Conservation (phyloP, 1,140 invertebrate genomes). For the Penaeus japonicus region DNA sequence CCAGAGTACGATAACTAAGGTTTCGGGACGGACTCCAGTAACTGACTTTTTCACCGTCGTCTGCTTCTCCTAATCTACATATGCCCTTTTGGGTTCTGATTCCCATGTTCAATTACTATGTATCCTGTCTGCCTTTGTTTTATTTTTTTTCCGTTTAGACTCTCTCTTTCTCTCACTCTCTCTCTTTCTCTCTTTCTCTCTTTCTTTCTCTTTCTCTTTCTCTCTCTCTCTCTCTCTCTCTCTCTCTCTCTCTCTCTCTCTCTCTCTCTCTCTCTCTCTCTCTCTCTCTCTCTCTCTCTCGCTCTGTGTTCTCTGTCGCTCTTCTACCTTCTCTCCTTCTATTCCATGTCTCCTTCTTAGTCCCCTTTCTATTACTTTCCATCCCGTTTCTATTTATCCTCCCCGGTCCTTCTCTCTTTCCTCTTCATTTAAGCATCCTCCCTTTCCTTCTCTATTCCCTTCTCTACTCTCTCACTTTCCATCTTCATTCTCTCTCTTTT, state of each 20-base stretch:
- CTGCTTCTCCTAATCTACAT: neutral
- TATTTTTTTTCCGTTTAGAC: neutral
- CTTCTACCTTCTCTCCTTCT: neutral
- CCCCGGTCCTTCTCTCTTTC: neutral
- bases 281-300: conserved; percentile 3
- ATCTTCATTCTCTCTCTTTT: too few relatives aligned
- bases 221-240: neutral
- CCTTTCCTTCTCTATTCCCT: too few relatives aligned
- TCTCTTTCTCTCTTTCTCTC: neutral
- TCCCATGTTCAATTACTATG: neutral
- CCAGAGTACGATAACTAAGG: too few relatives aligned
- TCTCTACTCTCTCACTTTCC: too few relatives aligned
- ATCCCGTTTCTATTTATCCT: neutral
- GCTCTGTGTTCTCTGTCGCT: neutral
- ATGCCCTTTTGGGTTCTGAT: neutral
- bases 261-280: neutral
- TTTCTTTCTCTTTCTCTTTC: neutral
- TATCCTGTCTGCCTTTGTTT: neutral
- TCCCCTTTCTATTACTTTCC: neutral
- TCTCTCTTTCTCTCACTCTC: neutral
- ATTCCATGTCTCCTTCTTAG: too few relatives aligned
- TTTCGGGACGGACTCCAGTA: too few relatives aligned
- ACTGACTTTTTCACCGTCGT: too few relatives aligned
- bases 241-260: neutral
- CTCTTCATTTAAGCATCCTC: neutral